A percentile compares a stretch with the other conserved stretches of the same genome.
phyloP scores from a whole-genome alignment of 2,888 invertebrate genomes.

The Cecidostiba fungosa region DNA sequence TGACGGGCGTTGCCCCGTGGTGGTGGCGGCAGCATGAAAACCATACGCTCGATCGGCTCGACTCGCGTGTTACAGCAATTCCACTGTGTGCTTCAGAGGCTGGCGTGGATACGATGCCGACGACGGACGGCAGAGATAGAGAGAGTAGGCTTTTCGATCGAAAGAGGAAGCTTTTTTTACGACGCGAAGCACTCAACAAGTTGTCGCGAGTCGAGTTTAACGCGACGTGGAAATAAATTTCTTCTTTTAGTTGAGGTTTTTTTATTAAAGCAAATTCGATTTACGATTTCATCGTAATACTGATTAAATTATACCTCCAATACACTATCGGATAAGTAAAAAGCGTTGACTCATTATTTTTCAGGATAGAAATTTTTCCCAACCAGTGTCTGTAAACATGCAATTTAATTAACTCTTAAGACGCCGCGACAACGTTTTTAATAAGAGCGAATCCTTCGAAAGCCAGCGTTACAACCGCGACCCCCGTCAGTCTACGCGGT shows the following conservation, averaged over 20 bases:
- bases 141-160: constrained; percentile 11
- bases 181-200: constrained; percentile 37
- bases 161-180: constrained; percentile 15
- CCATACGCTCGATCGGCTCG: constrained; percentile 62
- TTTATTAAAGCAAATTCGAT: no score
- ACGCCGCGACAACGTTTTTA: no score
- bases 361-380: no score
- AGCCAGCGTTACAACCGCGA: neutral
- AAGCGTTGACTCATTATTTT: no score
- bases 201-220: neutral
- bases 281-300: no score
- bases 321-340: no score
- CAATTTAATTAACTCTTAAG: no score
- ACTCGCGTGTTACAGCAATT: constrained; percentile 22
- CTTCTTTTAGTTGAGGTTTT: neutral
- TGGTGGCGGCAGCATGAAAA: constrained; percentile 70
- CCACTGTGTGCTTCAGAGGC: neutral
- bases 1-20: constrained; percentile 78
- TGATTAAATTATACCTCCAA: no score
- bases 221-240: neutral
- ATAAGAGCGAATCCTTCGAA: no score
- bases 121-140: neutral
- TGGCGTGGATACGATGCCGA: neutral
- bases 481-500: neutral
- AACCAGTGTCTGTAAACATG: no score